Evolutionary conservation across 2,888 invertebrate genomes (phyloP), one percentile per base, ranked within the genome.

Genomic region (Melanargia galathea): DNA sequence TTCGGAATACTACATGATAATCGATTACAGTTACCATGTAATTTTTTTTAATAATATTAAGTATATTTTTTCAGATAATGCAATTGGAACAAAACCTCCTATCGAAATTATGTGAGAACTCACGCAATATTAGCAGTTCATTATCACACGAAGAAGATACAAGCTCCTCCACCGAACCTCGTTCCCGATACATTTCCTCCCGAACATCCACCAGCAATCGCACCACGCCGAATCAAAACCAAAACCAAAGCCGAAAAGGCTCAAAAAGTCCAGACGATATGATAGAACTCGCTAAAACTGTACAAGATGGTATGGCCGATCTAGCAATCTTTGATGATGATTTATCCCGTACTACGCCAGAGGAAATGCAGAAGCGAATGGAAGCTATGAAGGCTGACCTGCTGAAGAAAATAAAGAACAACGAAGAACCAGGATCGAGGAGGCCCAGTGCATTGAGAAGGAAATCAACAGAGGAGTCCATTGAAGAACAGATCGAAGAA

Each of bases 251-350:
- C 1, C 80, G 84, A 65, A 86, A 85, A 61, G 79, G 69, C 62
- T 86, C 86, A 1, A 90, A 86, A 73, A 75, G 75, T 3, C 80
- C 86, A 1, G 92, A 88, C n/a, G 88, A 89, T 16, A 83, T 92
- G 7, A 79, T 85, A 46, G 92, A 92, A 54, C 81, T 93, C 10
- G 90, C 92, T 0, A 92, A 93, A 78, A 92, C 88, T 18, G 92
- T 93, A 0, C 92, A 92, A 82, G 92, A 93, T 45, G 92, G 93
- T 24, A 89, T 93, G 82, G 92, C 93, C 1, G 88, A 90, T 38
- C 80, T 92, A 22, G 79, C 87, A 2, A 83, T 91, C 43, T 83
- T 78, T 49, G 87, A 88, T 40, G 83, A 88, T 0, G 82, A 84
- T 10, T 66, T 81, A 3, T 79, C 79, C 48, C 75, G 78, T 30